Conservation (phyloP, 35 echinoderm and acorn worm genomes). For the Patiria miniata region DNA sequence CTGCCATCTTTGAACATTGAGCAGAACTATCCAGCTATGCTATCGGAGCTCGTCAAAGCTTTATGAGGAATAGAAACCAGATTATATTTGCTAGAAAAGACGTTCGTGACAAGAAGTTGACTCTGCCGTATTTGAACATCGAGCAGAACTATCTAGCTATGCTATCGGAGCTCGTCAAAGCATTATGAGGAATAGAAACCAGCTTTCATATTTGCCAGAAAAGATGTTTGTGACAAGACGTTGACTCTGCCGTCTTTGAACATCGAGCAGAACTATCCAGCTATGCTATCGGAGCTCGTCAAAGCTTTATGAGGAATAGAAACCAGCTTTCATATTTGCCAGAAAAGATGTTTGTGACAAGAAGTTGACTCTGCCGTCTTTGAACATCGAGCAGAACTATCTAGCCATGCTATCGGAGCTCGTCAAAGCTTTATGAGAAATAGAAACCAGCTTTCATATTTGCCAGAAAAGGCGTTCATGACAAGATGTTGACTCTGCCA, state of each 20-base stretch:
- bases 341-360: too few species aligned
- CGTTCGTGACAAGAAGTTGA: too few species aligned
- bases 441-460: too few species aligned
- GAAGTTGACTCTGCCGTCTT: constrained; percentile 84
- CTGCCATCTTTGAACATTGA: constrained; percentile 91
- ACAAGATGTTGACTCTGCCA: constrained; percentile 81
- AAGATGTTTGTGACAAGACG: constrained; percentile 76
- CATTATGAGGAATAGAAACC: too few species aligned
- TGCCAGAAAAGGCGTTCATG: constrained; percentile 76
- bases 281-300: constrained; percentile 89
- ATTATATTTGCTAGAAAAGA: too few species aligned
- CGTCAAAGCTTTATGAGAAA: constrained; percentile 95
- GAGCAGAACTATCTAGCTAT: constrained; percentile 93
- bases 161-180: constrained; percentile 91
- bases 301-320: constrained; percentile 74
- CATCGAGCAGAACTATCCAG: constrained; percentile 94
- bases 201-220: too few species aligned
- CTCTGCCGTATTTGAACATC: constrained; percentile 83
- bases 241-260: constrained; percentile 87
- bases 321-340: too few species aligned
- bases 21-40: constrained; percentile 91
- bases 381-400: constrained; percentile 92
- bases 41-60: constrained; percentile 96
- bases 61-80: constrained; percentile 35
- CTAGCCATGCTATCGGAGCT: constrained; percentile 86